Conservation (phyloP, 2,797 vertebrate genomes). For the Pteropus rufus region DNA sequence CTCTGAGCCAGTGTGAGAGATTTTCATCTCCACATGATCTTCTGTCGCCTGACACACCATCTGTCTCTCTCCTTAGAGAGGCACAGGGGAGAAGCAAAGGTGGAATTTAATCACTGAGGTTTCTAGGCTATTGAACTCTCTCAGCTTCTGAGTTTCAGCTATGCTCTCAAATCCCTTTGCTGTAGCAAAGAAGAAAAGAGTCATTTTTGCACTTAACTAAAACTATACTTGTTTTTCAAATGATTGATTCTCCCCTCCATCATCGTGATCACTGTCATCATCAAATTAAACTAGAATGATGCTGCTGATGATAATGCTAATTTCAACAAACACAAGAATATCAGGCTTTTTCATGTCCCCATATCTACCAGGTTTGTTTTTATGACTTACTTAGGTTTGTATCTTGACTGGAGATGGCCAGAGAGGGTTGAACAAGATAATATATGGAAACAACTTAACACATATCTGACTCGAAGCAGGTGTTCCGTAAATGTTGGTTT, state of each 20-base stretch:
- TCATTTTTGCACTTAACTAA: neutral
- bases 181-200: neutral
- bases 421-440: neutral
- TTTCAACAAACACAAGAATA: neutral
- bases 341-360: neutral
- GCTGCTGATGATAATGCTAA: neutral
- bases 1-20: neutral
- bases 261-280: neutral
- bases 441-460: neutral
- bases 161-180: neutral
- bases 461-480: neutral
- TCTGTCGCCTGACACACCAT: neutral
- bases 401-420: neutral
- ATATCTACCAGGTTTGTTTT: neutral
- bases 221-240: neutral
- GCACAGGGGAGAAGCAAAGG: neutral
- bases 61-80: conserved; percentile 41
- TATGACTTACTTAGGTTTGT: neutral
- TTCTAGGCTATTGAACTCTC: neutral
- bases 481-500: neutral
- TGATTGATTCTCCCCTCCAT: neutral
- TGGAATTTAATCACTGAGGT: conserved; percentile 6
- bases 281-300: neutral
- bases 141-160: neutral
- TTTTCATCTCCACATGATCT: neutral